Percentiles rank a stretch among this genome's conserved stretches.
phyloP scores from a whole-genome alignment of 92 coral and sea anemone genomes.

The Desmophyllum pertusum region DNA sequence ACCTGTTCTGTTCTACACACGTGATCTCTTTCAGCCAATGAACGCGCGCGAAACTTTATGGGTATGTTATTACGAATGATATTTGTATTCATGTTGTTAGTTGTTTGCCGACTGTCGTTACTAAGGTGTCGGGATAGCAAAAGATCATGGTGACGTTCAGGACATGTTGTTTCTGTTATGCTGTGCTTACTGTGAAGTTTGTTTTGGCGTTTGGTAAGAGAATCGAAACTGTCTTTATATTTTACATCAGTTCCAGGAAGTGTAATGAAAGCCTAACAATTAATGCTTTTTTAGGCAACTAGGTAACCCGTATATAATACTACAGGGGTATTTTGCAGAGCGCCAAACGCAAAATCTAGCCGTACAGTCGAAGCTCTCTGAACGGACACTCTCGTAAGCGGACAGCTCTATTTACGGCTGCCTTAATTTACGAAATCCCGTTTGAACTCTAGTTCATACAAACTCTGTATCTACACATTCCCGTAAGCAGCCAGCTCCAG shows the following conservation, averaged over 20 bases:
- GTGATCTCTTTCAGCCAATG: conserved; percentile 1
- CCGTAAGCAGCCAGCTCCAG: too few species aligned
- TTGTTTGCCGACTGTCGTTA: too few species aligned
- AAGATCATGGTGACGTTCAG: background rate
- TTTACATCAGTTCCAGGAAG: background rate
- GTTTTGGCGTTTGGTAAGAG: background rate
- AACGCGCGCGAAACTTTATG: background rate
- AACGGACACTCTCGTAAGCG: too few species aligned
- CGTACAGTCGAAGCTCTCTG: too few species aligned
- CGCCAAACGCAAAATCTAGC: too few species aligned
- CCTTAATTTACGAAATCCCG: too few species aligned
- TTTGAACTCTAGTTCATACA: too few species aligned
- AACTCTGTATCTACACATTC: too few species aligned
- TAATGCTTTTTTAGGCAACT: background rate
- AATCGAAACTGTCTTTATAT: background rate
- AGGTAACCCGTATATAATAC: background rate
- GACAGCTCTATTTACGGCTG: too few species aligned
- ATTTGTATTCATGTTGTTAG: background rate
- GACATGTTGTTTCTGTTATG: background rate
- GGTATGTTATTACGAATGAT: background rate
- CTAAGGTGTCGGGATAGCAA: too few species aligned
- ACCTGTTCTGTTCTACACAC: background rate
- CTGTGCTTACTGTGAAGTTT: background rate
- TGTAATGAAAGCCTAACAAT: background rate
- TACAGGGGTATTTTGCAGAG: too few species aligned